phyloP scores from a whole-genome alignment of 2,113 vertebrate genomes.

The Gymnarchus niloticus region DNA sequence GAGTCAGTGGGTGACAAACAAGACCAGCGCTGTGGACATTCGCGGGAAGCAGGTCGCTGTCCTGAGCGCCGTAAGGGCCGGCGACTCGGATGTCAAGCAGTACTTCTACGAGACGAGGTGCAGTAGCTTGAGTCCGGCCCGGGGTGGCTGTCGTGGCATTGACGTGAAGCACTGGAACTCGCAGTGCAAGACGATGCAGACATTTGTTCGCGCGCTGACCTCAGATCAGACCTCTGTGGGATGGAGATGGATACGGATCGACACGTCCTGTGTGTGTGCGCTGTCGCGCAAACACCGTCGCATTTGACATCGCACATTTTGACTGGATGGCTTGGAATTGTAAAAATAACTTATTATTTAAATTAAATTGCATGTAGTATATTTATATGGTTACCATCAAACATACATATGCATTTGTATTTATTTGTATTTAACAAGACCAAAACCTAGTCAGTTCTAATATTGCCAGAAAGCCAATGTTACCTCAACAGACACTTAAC shows the following conservation, averaged over 20 bases:
- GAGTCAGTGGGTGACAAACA: slow-evolving; percentile 90
- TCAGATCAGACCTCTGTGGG: slow-evolving; percentile 65
- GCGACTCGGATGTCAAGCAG: slow-evolving; percentile 78
- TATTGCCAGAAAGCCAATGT: background rate
- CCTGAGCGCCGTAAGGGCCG: slow-evolving; percentile 77
- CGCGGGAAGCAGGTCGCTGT: slow-evolving; percentile 77
- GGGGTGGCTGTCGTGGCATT: slow-evolving; percentile 84
- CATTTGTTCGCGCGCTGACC: slow-evolving; percentile 87
- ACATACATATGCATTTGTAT: slow-evolving; percentile 77
- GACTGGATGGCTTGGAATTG: slow-evolving; percentile 38
- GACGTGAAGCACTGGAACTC: slow-evolving; percentile 98
- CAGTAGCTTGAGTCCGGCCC: slow-evolving; percentile 70
- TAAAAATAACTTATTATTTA: slow-evolving; percentile 96
- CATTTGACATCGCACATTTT: slow-evolving; percentile 46
- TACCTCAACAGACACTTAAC: slow-evolving; percentile 19
- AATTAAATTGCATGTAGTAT: slow-evolving; percentile 99
- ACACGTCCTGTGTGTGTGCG: slow-evolving; percentile 93
- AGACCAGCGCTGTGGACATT: slow-evolving; percentile 81
- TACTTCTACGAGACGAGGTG: slow-evolving; percentile 94
- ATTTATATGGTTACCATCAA: slow-evolving; percentile 74
- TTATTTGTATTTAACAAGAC: slow-evolving; percentile 65
- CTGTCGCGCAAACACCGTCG: slow-evolving; percentile 86
- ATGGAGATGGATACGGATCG: slow-evolving; percentile 97
- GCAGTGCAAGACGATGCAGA: slow-evolving; percentile 95
- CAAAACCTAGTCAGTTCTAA: slow-evolving; percentile 27